Evolutionary conservation across 2,113 vertebrate genomes (phyloP).

Genomic region (Thinocorus orbignyianus): DNA sequence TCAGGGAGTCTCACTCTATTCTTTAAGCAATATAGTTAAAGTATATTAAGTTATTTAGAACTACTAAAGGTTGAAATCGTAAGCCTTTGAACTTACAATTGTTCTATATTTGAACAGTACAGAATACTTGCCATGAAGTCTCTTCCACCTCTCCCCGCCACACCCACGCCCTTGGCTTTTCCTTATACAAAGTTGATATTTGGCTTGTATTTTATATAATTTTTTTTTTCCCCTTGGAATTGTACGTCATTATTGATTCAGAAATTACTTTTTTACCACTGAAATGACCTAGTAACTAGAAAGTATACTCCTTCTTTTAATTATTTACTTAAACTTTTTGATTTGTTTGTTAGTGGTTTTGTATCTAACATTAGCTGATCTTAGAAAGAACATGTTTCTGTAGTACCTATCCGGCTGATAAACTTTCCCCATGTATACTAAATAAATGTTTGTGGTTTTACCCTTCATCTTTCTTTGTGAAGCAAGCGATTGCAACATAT

Average conservation of each 20-base stretch:
- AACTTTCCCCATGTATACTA: not conserved
- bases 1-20: not conserved
- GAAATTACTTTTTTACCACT: not conserved
- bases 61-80: not conserved
- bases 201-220: not conserved
- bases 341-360: not conserved
- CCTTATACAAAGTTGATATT: not conserved
- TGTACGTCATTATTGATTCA: not conserved
- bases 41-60: not conserved
- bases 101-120: not conserved
- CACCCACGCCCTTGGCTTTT: not conserved
- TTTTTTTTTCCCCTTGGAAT: fast-evolving
- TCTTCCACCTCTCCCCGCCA: not conserved
- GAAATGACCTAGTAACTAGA: not conserved
- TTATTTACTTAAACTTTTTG: not conserved
- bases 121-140: not conserved
- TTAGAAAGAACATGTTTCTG: not conserved
- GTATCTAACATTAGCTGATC: not conserved
- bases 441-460: not conserved
- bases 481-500: not conserved
- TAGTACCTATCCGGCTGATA: not conserved
- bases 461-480: not conserved
- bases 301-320: not conserved
- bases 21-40: not conserved
- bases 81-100: not conserved